phyloP scores from a whole-genome alignment of 2,888 invertebrate genomes.

The Cerastis rubricosa region DNA sequence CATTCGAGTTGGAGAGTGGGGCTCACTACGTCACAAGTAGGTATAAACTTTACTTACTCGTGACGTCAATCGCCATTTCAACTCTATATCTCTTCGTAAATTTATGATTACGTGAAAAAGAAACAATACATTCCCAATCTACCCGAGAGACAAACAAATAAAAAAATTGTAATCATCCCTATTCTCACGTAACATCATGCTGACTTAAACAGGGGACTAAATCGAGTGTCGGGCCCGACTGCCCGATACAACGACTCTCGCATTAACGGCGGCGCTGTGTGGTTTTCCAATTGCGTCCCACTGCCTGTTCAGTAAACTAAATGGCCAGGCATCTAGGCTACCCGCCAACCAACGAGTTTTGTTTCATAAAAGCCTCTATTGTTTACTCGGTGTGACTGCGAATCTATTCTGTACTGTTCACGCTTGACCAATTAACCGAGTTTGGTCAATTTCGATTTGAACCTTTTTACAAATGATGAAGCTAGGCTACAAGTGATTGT shows the following conservation, averaged over 20 bases:
- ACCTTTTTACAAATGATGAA: background rate
- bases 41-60: too few species aligned
- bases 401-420: conserved; percentile 25
- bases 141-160: too few species aligned
- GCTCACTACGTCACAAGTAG: too few species aligned
- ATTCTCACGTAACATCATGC: background rate
- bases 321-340: conserved; percentile 20
- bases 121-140: too few species aligned
- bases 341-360: conserved; percentile 29
- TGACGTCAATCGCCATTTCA: too few species aligned
- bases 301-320: conserved; percentile 40
- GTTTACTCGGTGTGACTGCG: conserved; percentile 27
- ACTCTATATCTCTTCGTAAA: too few species aligned
- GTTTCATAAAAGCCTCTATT: conserved; percentile 49
- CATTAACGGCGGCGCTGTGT: conserved; percentile 38
- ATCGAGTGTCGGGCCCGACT: conserved; percentile 24
- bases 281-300: conserved; percentile 49
- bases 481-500: background rate
- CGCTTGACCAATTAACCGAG: conserved; percentile 6
- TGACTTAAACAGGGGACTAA: background rate
- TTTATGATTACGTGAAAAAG: too few species aligned
- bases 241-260: conserved; percentile 39
- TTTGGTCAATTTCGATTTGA: conserved; percentile 7
- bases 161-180: too few species aligned
- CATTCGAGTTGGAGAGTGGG: too few species aligned